A percentile compares a stretch with the other conserved stretches of the same genome.
Conservation (phyloP, 2,113 vertebrate species). For the Podocnemis expansa region DNA sequence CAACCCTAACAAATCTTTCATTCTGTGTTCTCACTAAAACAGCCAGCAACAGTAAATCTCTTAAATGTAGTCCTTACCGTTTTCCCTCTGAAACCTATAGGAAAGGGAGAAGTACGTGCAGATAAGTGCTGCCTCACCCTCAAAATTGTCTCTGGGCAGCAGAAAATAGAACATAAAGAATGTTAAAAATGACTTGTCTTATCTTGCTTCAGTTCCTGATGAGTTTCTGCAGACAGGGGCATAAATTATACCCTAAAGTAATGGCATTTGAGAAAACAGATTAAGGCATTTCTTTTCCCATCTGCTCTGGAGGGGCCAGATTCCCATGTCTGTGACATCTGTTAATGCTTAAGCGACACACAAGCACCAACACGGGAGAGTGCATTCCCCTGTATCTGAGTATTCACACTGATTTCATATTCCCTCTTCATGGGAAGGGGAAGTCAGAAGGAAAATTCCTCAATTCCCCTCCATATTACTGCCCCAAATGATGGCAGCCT, state of each 20-base stretch:
- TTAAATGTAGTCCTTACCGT: neutral
- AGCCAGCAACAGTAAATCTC: neutral
- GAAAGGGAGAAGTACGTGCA: neutral
- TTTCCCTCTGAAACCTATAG: neutral
- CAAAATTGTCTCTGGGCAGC: slow-evolving; percentile 51
- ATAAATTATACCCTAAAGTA: slow-evolving; percentile 35
- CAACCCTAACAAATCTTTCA: neutral
- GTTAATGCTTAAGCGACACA: neutral
- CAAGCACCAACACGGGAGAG: fast-evolving
- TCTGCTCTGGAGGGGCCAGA: neutral
- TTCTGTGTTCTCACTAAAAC: neutral
- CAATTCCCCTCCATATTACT: neutral
- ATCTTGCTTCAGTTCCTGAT: slow-evolving; percentile 38
- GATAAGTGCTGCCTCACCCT: slow-evolving; percentile 12
- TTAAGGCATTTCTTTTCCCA: neutral
- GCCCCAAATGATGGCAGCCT: neutral
- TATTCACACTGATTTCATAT: too few relatives aligned
- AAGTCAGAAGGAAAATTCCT: neutral
- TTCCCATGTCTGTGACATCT: neutral
- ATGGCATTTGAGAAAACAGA: neutral
- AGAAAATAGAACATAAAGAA: slow-evolving; percentile 45
- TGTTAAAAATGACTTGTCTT: slow-evolving; percentile 54
- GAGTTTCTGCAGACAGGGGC: slow-evolving; percentile 23
- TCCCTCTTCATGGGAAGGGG: too few relatives aligned
- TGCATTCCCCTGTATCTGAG: too few relatives aligned